Conservation (phyloP, 2,113 vertebrate genomes). For the Pheucticus melanocephalus region DNA sequence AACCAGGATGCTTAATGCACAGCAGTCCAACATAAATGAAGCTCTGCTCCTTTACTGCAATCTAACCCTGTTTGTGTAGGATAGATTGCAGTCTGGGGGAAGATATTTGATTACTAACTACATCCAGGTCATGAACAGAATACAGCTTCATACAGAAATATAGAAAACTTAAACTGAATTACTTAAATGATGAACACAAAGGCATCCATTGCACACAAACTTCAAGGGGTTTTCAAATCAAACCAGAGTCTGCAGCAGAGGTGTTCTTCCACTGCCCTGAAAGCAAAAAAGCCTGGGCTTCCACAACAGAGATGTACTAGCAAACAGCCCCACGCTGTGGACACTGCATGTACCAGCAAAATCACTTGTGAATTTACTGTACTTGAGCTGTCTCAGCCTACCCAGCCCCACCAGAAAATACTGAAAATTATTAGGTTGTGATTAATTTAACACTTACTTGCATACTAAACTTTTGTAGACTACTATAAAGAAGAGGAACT, state of each 20-base stretch:
- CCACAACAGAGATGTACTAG: not conserved
- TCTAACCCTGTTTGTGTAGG: not conserved
- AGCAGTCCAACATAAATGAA: not conserved
- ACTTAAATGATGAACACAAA: not conserved
- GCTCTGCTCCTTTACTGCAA: not conserved
- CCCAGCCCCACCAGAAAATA: not conserved
- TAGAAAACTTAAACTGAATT: not conserved
- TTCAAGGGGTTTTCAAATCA: not conserved
- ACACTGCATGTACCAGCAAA: not conserved
- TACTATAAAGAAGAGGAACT: not conserved
- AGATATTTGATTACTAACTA: not conserved
- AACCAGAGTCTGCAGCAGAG: not conserved
- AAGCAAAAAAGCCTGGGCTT: not conserved
- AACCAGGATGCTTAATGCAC: not conserved
- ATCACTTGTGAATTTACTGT: not conserved
- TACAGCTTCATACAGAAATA: not conserved
- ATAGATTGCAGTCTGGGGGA: not conserved
- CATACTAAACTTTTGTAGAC: not conserved
- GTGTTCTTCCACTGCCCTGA: not conserved
- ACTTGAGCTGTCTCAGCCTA: not conserved
- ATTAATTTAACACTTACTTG: not conserved
- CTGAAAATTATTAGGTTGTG: not conserved
- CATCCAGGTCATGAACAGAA: not conserved
- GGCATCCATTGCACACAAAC: not conserved
- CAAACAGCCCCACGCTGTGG: conserved; percentile 46